A percentile compares a stretch with the other conserved stretches of the same genome.
Evolutionary conservation across 2,888 invertebrate genomes (phyloP).

Genomic region (Synergus laeviventris): DNA sequence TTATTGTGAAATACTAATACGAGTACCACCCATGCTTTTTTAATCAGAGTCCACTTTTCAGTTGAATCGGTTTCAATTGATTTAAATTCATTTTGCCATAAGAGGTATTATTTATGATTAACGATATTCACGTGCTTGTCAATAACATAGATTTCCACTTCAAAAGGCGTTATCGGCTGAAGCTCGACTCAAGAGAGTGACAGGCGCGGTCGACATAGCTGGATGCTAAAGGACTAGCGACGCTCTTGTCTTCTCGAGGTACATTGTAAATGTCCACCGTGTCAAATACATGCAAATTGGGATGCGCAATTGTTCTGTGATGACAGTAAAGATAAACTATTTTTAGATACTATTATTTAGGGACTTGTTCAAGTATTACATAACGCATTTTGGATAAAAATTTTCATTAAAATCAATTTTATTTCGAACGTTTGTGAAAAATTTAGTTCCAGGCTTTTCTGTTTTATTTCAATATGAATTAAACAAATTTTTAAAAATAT

Average conservation of each 20-base stretch:
- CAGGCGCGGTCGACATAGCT: constrained; percentile 44
- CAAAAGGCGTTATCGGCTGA: constrained; percentile 64
- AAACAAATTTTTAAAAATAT: too few species aligned
- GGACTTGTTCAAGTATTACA: too few species aligned
- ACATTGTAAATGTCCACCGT: not conserved
- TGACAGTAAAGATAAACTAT: not conserved
- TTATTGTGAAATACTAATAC: too few species aligned
- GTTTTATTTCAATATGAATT: too few species aligned
- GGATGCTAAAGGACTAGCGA: not conserved
- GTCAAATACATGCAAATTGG: not conserved
- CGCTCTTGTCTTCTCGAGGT: not conserved
- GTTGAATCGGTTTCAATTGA: constrained; percentile 49
- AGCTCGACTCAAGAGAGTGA: constrained; percentile 55
- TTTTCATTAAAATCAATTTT: too few species aligned
- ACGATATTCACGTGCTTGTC: constrained; percentile 72
- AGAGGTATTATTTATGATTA: constrained; percentile 69
- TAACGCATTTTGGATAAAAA: too few species aligned
- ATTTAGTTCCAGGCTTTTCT: too few species aligned
- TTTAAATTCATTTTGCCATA: constrained; percentile 46
- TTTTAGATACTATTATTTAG: too few species aligned
- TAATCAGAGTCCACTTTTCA: constrained; percentile 50
- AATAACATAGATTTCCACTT: constrained; percentile 73
- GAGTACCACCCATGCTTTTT: too few species aligned
- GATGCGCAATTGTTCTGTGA: not conserved
- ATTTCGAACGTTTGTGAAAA: too few species aligned